phyloP scores from a whole-genome alignment of 2,113 vertebrate species.

The Ciconia stormi region DNA sequence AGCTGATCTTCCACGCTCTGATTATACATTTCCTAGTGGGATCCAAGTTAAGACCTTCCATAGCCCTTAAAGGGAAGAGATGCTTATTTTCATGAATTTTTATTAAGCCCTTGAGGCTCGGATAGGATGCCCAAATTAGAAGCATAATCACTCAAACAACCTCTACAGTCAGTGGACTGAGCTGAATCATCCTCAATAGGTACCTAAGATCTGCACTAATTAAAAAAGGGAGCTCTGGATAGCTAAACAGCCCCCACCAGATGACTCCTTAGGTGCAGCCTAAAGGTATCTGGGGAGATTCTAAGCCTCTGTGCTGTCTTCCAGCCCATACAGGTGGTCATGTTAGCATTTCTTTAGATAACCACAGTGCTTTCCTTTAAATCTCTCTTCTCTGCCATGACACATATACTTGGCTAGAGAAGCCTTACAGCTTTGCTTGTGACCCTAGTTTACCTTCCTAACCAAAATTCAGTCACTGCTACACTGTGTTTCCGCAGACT shows the following conservation, averaged over 20 bases:
- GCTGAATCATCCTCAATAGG: background rate
- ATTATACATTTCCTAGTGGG: background rate
- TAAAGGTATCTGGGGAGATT: background rate
- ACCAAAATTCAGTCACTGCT: background rate
- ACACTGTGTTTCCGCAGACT: background rate
- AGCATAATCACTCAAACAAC: background rate
- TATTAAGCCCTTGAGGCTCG: background rate
- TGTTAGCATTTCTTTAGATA: background rate
- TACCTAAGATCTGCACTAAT: background rate
- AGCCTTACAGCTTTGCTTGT: background rate
- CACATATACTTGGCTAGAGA: background rate
- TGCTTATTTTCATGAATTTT: background rate
- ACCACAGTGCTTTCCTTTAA: background rate
- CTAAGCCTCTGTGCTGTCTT: background rate
- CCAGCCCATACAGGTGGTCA: background rate
- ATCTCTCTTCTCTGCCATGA: background rate
- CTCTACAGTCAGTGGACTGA: background rate
- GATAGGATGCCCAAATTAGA: background rate
- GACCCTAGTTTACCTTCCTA: background rate
- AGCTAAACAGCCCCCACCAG: background rate
- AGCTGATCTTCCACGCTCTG: background rate
- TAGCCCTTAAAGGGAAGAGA: background rate
- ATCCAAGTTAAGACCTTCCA: background rate
- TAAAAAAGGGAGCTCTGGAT: background rate
- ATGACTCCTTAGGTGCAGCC: background rate